Evolutionary conservation across 2,797 vertebrate species (phyloP).

Genomic region (Rhyacichthys aspro): DNA sequence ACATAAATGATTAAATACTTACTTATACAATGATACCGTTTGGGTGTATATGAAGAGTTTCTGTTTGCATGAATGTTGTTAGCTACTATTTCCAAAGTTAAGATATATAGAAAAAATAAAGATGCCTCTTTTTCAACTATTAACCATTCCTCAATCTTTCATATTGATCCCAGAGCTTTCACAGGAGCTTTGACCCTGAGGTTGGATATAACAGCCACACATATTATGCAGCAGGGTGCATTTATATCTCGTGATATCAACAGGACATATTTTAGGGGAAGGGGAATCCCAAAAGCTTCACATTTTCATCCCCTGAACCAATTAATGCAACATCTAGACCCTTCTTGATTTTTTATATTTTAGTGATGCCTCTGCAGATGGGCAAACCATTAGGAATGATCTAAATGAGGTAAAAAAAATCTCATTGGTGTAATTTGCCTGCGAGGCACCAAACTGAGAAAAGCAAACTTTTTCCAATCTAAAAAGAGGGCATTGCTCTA

Average conservation of each 20-base stretch:
- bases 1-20: not conserved
- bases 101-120: not conserved
- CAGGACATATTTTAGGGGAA: not conserved
- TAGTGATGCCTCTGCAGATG: not conserved
- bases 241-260: not conserved
- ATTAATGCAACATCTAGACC: not conserved
- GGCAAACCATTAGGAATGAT: slow-evolving; percentile 1
- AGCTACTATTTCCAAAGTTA: not conserved
- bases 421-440: slow-evolving; percentile 18
- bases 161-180: not conserved
- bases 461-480: slow-evolving; percentile 57
- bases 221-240: not conserved
- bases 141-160: not conserved
- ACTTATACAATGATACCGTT: not conserved
- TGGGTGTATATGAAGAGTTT: too few relatives aligned
- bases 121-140: not conserved
- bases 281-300: slow-evolving; percentile 1
- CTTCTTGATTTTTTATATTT: not conserved
- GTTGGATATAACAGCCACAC: not conserved
- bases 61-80: not conserved
- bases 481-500: slow-evolving; percentile 53
- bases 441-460: slow-evolving; percentile 36
- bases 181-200: not conserved
- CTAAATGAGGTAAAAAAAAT: not conserved
- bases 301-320: not conserved